Base-by-base conservation (phyloP, 2,888 invertebrate genomes). In the Melanophora roralis region DNA sequence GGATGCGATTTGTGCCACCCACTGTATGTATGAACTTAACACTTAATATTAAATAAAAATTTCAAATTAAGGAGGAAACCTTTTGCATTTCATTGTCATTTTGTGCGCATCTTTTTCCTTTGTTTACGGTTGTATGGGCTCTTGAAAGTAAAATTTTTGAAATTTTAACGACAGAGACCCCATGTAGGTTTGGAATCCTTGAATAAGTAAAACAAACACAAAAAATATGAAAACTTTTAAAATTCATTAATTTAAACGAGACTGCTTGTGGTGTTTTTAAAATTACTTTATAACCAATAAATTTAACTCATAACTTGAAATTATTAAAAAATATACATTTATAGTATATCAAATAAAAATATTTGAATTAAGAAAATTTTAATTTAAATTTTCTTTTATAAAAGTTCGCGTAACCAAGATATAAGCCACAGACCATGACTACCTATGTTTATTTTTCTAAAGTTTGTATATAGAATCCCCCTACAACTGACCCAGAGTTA, bases 231-330 rank as follows among this genome's bases (percentile, higher is more conserved):
- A 9, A 45, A 49, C 40, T 16, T 36, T 16, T 55, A 36, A 16
- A 34, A 34, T 71, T 27, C 16, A 21, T 34, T 51, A 55, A 67
- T 47, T 71, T 60, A 19, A 51, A n/a, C n/a, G n/a, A 55, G 80
- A 80, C 80, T 72, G 62, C 80, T 73, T 76, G 80, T 76, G 80
- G 80, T 40, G 80, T 53, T 76, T 76, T 64, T 11, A n/a, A 80
- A 76, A 80, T 73, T 80, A 59, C 51, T 73, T 80, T 80, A 64
- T 49, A 9, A 45, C 51, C 34, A 67, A 40, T 45, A 19, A 59
- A 40, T 40, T 32, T 34, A 12, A 34, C 36, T 27, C 12, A 45
- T 6, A 55, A 2, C 14, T 11, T 14, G 11, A 23, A 27, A 45
- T 19, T 12, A 19, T 19, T 4, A 38, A 19, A 32, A 51, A 36